Conservation (phyloP, 2,888 invertebrate species). For the Epinotia nisella region DNA sequence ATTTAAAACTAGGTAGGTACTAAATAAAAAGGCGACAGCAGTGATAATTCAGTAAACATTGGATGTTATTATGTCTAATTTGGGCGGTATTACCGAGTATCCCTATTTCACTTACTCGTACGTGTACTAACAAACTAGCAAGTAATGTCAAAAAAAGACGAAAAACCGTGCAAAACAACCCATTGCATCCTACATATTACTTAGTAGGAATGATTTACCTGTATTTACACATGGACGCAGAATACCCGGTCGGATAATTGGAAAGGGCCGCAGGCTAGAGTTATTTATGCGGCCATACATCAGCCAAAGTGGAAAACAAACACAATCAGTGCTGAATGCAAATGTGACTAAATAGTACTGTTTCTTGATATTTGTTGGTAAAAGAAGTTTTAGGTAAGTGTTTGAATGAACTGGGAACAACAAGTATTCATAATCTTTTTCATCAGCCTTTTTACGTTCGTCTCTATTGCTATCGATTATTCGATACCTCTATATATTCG, state of each 20-base stretch:
- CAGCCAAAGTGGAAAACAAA: conserved; percentile 66
- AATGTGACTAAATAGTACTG: conserved; percentile 53
- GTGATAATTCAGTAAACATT: neutral
- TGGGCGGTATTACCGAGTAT: neutral
- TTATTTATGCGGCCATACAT: conserved; percentile 77
- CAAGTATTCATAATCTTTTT: too few species aligned
- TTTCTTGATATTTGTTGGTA: conserved; percentile 31
- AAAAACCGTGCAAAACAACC: conserved; percentile 18
- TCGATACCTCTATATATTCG: too few species aligned
- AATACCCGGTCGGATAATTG: conserved; percentile 61
- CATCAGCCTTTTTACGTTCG: too few species aligned
- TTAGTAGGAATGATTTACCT: conserved; percentile 41
- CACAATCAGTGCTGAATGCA: conserved; percentile 56
- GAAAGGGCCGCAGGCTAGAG: conserved; percentile 64
- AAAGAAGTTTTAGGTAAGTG: neutral
- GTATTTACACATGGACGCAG: conserved; percentile 38
- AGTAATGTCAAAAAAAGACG: conserved; percentile 1
- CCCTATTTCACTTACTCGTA: neutral
- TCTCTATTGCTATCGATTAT: too few species aligned
- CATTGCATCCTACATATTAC: conserved; percentile 24
- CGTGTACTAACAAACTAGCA: neutral
- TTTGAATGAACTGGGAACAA: too few species aligned
- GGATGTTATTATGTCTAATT: neutral
- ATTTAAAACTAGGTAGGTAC: neutral
- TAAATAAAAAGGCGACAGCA: neutral